These are phyloP conservation scores for Heliconius congener DNA, from an alignment of 1,140 invertebrate species.

Conservation along the genomic window DNA sequence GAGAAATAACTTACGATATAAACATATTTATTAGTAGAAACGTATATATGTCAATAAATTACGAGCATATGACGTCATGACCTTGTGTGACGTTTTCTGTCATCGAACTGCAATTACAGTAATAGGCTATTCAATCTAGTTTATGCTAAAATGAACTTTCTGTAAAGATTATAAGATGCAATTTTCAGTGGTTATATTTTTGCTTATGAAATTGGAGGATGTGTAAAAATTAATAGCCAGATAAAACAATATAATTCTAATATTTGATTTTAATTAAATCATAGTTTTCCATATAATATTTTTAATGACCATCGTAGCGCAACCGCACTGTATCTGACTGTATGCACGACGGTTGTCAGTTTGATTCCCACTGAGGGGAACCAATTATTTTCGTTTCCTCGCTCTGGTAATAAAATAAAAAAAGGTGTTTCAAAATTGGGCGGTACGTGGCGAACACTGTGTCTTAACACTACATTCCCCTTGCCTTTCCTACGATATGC, in stretches of 20 bases:
- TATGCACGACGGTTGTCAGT: not conserved
- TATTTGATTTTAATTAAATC: not conserved
- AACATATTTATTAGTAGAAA: not conserved
- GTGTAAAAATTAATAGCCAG: not conserved
- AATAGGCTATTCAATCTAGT: not conserved
- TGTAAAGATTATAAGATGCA: not conserved
- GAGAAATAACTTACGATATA: not conserved
- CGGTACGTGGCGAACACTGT: not conserved
- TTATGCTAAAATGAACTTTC: not conserved
- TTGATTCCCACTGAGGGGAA: not conserved
- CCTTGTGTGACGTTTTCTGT: conserved; percentile 34
- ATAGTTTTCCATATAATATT: not conserved
- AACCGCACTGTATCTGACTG: not conserved
- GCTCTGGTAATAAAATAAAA: too few relatives aligned
- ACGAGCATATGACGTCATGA: conserved; percentile 25
- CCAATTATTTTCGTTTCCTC: too few relatives aligned
- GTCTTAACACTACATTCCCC: not conserved
- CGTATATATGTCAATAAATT: not conserved
- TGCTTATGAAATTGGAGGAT: not conserved
- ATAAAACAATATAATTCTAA: not conserved
- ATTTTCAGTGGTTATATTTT: not conserved
- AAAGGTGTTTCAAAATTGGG: too few relatives aligned
- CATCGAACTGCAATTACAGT: conserved; percentile 29
- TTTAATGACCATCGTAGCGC: too few relatives aligned
- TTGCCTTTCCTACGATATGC: not conserved